Conservation (phyloP, 2,797 vertebrate species). For the Remorina albescens region DNA sequence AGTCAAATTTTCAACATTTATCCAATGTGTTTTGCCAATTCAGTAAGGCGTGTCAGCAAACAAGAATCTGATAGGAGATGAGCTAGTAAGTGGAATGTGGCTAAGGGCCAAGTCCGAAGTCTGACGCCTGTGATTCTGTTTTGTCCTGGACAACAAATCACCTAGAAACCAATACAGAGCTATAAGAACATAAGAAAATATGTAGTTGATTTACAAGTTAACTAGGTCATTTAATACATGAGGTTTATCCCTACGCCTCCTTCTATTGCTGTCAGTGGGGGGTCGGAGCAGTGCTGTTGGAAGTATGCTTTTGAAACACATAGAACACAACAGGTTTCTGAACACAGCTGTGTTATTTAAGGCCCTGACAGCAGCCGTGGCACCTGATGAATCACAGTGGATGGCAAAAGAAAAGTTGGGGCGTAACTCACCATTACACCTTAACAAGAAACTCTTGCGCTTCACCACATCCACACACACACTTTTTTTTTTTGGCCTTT, state of each 20-base stretch:
- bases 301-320: constrained; percentile 85
- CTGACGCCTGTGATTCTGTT: constrained; percentile 44
- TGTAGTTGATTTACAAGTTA: neutral
- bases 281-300: constrained; percentile 43
- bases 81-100: constrained; percentile 1
- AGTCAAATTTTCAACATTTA: constrained; percentile 25
- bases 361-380: constrained; percentile 80
- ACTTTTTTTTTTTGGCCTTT: constrained; percentile 3
- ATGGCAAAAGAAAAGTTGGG: constrained; percentile 70
- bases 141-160: constrained; percentile 66
- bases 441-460: constrained; percentile 14
- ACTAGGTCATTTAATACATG: neutral
- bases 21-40: constrained; percentile 18
- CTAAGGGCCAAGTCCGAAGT: constrained; percentile 43
- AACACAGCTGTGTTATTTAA: constrained; percentile 87
- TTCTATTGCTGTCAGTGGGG: constrained; percentile 28
- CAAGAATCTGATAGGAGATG: constrained; percentile 37
- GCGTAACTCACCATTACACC: constrained; percentile 41
- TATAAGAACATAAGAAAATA: neutral
- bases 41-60: constrained; percentile 36
- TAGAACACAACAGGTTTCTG: constrained; percentile 51
- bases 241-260: neutral
- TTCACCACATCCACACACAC: constrained; percentile 15
- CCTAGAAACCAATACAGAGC: constrained; percentile 15
- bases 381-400: constrained; percentile 84